These are phyloP conservation scores for Ormyrus pomaceus DNA, from an alignment of 2,888 invertebrate species.

Conservation along the genomic window DNA sequence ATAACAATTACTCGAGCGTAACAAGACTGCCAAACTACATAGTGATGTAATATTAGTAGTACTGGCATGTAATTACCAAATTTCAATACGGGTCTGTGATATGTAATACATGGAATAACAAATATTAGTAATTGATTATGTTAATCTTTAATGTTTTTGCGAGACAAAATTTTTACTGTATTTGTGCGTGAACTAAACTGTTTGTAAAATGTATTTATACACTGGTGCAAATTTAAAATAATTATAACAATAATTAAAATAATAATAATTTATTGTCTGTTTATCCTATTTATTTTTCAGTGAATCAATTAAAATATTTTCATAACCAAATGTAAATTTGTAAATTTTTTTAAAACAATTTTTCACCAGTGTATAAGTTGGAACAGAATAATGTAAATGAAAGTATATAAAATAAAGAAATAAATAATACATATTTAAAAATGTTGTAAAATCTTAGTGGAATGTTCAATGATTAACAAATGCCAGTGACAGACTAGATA, in stretches of 20 bases:
- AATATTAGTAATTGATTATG: constrained; percentile 50
- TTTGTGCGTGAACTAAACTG: constrained; percentile 38
- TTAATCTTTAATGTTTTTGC: constrained; percentile 40
- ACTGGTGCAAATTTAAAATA: constrained; percentile 40
- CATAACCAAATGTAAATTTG: constrained; percentile 36
- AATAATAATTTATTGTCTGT: constrained; percentile 31
- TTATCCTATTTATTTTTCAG: constrained; percentile 30
- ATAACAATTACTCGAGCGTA: constrained; percentile 55
- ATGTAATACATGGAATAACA: constrained; percentile 56
- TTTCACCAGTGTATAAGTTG: constrained; percentile 49
- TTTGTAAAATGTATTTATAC: constrained; percentile 38
- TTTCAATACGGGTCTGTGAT: constrained; percentile 58
- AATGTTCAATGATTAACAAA: constrained; percentile 51
- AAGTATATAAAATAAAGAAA: constrained; percentile 50
- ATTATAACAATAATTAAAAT: constrained; percentile 7
- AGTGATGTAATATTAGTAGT: constrained; percentile 40
- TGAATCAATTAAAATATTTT: constrained; percentile 46
- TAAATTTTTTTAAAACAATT: constrained; percentile 21
- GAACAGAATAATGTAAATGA: constrained; percentile 39
- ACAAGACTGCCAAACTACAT: constrained; percentile 53
- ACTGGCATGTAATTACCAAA: constrained; percentile 51
- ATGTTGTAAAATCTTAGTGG: constrained; percentile 51
- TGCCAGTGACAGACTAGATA: constrained; percentile 55
- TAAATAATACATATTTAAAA: constrained; percentile 54
- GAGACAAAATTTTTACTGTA: constrained; percentile 45